A percentile compares a stretch with the other conserved stretches of the same genome.
These are phyloP conservation scores for Schizopygopsis malacanthus DNA, from an alignment of 2,797 vertebrate genomes.

Conservation along the genomic window DNA sequence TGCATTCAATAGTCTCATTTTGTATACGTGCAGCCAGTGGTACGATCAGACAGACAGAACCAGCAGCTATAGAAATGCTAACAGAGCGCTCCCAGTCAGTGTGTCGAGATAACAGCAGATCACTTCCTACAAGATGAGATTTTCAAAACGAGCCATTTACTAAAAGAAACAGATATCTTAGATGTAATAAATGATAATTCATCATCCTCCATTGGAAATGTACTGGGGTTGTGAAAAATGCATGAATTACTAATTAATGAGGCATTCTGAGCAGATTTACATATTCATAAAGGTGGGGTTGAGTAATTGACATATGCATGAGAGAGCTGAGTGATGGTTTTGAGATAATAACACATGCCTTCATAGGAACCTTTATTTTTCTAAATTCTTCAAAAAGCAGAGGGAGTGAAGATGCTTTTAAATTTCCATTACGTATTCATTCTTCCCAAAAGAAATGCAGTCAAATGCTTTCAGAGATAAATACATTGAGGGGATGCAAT, in stretches of 20 bases:
- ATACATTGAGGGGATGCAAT: constrained; percentile 79
- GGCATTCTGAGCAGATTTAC: constrained; percentile 83
- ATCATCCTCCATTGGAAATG: constrained; percentile 78
- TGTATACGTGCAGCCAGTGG: neutral
- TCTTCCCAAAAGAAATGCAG: constrained; percentile 79
- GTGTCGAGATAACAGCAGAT: constrained; percentile 46
- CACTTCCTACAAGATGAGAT: constrained; percentile 46
- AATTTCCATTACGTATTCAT: constrained; percentile 80
- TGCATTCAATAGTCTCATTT: constrained; percentile 9
- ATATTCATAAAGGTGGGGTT: constrained; percentile 86
- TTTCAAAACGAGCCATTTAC: constrained; percentile 75
- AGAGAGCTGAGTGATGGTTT: constrained; percentile 79
- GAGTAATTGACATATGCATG: constrained; percentile 83
- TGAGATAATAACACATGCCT: constrained; percentile 76
- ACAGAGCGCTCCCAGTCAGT: constrained; percentile 11
- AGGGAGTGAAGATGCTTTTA: constrained; percentile 76
- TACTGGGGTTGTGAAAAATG: constrained; percentile 82
- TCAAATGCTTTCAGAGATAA: constrained; percentile 81
- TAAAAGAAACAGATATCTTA: constrained; percentile 77
- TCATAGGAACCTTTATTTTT: constrained; percentile 78
- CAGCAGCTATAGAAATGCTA: constrained; percentile 14
- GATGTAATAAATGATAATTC: constrained; percentile 81
- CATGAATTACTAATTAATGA: constrained; percentile 88
- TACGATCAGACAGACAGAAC: constrained; percentile 1
- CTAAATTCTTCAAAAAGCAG: constrained; percentile 77